Evolutionary conservation across 2,888 invertebrate genomes (phyloP).

Genomic region (Crossocerus cetratus): DNA sequence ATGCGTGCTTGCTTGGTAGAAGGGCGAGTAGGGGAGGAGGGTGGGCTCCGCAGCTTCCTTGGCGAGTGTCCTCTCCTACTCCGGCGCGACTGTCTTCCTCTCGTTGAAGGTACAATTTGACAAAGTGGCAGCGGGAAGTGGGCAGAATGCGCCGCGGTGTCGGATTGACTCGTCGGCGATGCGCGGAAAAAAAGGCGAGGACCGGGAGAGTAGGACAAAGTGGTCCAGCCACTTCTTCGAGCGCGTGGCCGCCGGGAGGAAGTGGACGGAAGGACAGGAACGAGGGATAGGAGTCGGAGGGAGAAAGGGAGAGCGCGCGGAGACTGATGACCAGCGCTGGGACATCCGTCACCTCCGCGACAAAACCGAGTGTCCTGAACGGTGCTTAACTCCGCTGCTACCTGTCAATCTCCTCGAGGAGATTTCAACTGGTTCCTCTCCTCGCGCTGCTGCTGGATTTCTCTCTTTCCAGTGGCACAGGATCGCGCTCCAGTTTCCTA

Average conservation of each 20-base stretch:
- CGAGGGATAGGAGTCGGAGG: no score
- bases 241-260: conserved; percentile 37
- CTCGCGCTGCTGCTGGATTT: neutral
- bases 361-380: conserved; percentile 65
- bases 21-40: conserved; percentile 11
- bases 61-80: conserved; percentile 8
- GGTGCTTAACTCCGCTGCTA: conserved; percentile 43
- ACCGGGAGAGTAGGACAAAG: conserved; percentile 68
- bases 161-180: conserved; percentile 68
- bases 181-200: conserved; percentile 47
- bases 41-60: conserved; percentile 16
- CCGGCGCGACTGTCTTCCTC: neutral
- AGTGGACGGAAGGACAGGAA: conserved; percentile 15
- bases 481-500: no score
- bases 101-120: conserved; percentile 43
- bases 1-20: neutral
- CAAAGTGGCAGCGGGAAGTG: conserved; percentile 57
- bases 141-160: conserved; percentile 62
- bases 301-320: conserved; percentile 36
- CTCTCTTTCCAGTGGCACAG: no score
- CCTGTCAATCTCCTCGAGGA: conserved; percentile 51
- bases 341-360: conserved; percentile 68
- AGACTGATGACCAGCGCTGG: conserved; percentile 55
- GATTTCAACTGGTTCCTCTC: conserved; percentile 7
- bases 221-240: conserved; percentile 73